Conservation (phyloP, 2,888 invertebrate species). For the Drosophila subsilvestris region DNA sequence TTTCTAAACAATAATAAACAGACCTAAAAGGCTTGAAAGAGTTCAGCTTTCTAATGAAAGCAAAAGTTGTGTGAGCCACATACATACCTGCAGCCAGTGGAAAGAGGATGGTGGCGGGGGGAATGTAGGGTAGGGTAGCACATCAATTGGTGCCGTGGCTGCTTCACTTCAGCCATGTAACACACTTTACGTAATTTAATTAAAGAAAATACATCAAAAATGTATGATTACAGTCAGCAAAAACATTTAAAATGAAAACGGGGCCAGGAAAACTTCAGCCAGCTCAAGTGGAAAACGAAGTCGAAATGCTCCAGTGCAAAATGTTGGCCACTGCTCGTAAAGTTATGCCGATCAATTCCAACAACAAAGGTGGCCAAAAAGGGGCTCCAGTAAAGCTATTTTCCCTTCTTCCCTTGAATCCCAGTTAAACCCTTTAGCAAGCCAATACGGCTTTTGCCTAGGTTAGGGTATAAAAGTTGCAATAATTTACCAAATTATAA, state of each 20-base stretch:
- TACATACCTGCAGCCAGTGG: constrained; percentile 30
- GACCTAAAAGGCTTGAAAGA: constrained; percentile 51
- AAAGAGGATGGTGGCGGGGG: constrained; percentile 8
- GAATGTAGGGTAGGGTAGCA: constrained; percentile 1
- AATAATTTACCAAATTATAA: constrained; percentile 66
- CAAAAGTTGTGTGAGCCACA: constrained; percentile 40
- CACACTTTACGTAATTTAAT: constrained; percentile 73
- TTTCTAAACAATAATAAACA: constrained; percentile 39
- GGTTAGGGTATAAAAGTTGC: constrained; percentile 41
- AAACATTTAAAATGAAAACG: constrained; percentile 40
- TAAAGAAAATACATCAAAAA: constrained; percentile 63
- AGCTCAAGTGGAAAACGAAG: constrained; percentile 27
- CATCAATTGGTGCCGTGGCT: constrained; percentile 46
- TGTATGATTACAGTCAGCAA: constrained; percentile 55
- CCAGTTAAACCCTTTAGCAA: not conserved
- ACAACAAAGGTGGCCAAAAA: not conserved
- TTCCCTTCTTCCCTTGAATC: not conserved
- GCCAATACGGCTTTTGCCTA: constrained; percentile 21
- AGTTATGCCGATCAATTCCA: not conserved
- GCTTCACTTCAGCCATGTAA: constrained; percentile 52
- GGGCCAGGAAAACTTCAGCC: constrained; percentile 27
- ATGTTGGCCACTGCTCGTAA: not conserved
- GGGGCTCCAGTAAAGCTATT: not conserved
- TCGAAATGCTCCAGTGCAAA: constrained; percentile 40
- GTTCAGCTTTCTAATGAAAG: constrained; percentile 72